Base-by-base conservation (phyloP, 2,888 invertebrate genomes). In the Aspidiotus destructor region DNA sequence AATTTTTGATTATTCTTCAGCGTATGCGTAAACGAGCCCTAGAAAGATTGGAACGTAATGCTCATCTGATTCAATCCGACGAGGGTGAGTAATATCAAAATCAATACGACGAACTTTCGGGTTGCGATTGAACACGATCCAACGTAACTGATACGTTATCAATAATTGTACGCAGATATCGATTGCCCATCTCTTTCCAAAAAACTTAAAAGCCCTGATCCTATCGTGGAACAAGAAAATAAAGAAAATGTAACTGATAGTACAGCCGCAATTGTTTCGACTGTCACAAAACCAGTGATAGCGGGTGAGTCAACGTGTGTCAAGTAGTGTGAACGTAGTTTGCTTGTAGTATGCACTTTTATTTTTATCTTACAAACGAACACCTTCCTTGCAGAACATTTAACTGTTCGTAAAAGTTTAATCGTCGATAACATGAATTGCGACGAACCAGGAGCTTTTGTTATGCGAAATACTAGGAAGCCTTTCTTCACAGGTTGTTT, bases 1-100 rank as follows among this genome's bases (percentile, higher is more conserved):
- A 28, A 28, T 5, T 28, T 55, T 55, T n/a, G 5, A 15, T 13
- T 55, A 10, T 13, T n/a, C 52, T 67, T 52, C 8, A 67, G 67
- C 67, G 67, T 48, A 67, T 67, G 67, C 67, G 67, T 15, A 15
- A 16, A 28, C 57, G 67, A 52, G 67, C 67, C 17, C 15, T 67
- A 9, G 55, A 67, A 41, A 44, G 67, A 11, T 48, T 67, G n/a
- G 42, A 67, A 41, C 55, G 58, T n/a, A 67, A 67, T 60, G 67
- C 67, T 2, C 67, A 67, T 40, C 48, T 48, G 48, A 48, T 13
- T 13, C 48, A 11, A 13, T 13, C 48, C 48, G n/a, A 48, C 48
- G n/a, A n/a, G 6, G 48, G 48, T 48, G 48, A 13, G n/a, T 13
- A 48, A 48, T 48, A 2, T 48, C 48, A 11, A 2, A 48, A n/a